Conservation (phyloP, 2,888 invertebrate genomes). For the Machimus atricapillus region DNA sequence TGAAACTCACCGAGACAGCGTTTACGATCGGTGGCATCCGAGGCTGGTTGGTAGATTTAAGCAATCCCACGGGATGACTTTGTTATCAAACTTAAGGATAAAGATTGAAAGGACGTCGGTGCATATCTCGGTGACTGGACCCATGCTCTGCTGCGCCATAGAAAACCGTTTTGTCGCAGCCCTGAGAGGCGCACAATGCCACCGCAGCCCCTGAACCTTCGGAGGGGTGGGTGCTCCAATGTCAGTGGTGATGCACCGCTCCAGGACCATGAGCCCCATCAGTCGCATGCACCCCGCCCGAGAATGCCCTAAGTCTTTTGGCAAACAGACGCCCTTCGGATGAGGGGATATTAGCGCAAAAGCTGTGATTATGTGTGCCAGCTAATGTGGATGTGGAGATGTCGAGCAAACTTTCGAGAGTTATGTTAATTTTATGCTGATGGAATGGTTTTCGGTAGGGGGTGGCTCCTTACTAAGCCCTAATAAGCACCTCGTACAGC, state of each 20-base stretch:
- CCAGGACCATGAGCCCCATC: neutral
- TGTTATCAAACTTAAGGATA: conserved; percentile 21
- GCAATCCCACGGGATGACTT: neutral
- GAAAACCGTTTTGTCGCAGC: neutral
- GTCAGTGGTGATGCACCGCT: neutral
- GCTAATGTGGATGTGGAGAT: neutral
- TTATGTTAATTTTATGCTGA: conserved; percentile 37
- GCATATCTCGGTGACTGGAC: neutral
- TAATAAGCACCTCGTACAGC: conserved; percentile 11
- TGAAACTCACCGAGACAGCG: conserved; percentile 23
- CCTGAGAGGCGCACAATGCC: neutral
- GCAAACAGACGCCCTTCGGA: neutral
- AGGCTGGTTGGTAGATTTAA: neutral
- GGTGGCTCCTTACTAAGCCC: neutral
- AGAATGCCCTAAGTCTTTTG: neutral
- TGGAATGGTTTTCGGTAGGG: conserved; percentile 2
- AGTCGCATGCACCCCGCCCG: neutral
- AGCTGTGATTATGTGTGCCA: conserved; percentile 18
- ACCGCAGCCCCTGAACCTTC: neutral
- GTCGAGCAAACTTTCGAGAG: conserved; percentile 22
- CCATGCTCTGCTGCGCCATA: neutral
- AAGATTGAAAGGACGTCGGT: neutral
- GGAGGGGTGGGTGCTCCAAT: neutral
- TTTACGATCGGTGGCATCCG: neutral
- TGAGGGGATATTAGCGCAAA: conserved; percentile 14